These are phyloP conservation scores for Carabus problematicus DNA, from an alignment of 2,888 invertebrate genomes.

Conservation along the genomic window DNA sequence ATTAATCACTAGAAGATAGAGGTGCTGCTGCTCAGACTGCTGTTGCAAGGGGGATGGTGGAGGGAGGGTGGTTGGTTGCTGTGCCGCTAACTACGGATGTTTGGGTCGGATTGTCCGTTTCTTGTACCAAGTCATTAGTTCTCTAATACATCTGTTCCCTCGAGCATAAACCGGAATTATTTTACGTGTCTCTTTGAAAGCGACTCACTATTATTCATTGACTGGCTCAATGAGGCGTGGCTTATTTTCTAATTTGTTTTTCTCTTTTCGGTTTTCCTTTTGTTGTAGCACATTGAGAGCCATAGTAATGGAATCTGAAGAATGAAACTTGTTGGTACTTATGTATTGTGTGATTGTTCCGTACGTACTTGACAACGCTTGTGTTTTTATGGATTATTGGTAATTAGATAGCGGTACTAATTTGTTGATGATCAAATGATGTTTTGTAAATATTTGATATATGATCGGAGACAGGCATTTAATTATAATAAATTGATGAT, in stretches of 20 bases:
- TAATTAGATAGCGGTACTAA: too few relatives aligned
- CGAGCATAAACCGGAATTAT: slow-evolving; percentile 8
- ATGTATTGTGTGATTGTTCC: background rate
- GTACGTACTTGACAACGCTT: too few relatives aligned
- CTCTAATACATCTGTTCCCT: slow-evolving; percentile 20
- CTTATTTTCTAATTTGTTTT: background rate
- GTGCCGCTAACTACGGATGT: slow-evolving; percentile 10
- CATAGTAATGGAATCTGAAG: too few relatives aligned
- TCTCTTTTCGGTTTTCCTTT: background rate
- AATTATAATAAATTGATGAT: background rate
- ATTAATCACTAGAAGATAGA: slow-evolving; percentile 27
- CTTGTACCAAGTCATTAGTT: slow-evolving; percentile 31
- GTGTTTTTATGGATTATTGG: too few relatives aligned
- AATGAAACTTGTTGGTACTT: background rate
- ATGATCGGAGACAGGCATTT: too few relatives aligned
- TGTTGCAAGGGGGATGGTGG: background rate
- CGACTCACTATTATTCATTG: slow-evolving; percentile 8
- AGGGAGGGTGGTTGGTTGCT: background rate
- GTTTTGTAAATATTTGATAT: too few relatives aligned
- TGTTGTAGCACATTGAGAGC: background rate
- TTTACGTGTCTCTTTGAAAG: slow-evolving; percentile 11
- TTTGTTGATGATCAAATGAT: too few relatives aligned
- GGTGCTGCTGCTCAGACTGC: background rate
- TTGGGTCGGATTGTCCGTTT: slow-evolving; percentile 23
- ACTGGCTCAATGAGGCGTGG: background rate